Base-by-base conservation (phyloP, 2,888 invertebrate species). In the Heliconius cydno region DNA sequence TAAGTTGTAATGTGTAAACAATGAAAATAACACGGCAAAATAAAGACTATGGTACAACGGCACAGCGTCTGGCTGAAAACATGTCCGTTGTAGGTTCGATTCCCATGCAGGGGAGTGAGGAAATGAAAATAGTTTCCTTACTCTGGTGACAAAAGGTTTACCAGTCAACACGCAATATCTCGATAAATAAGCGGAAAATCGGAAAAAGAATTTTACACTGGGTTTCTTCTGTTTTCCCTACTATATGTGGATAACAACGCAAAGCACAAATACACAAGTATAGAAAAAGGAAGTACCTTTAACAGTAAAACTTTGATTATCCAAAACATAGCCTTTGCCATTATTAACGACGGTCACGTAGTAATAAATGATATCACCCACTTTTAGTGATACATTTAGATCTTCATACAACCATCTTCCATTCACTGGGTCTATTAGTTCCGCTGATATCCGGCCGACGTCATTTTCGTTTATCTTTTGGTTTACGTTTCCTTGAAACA, bases 401-500 rank as follows among this genome's bases (percentile, higher is more conserved):
- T 96, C 94, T 74, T 95, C 93, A 74, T 93, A 93, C 0, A 91
- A 87, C 96, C 96, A 97, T 38, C 89, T 88, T 1, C 95, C 95
- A 67, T 95, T 85, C 4, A 84, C 89, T 0, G 96, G 86, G 3
- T 83, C 77, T 1, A 86, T 86, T 0, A 96, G 88, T 80, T 96
- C 96, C 0, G 93, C 95, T 0, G 88, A 87, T 65, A 96, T 94
- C 3, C 94, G 89, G 0, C 97, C 97, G 0, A 92, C 90, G 76
- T 95, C 94, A 12, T 90, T 91, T 3, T 88, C 84, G 0, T 83
- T 87, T 80, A 97, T 96, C 0, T 87, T 86, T 41, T 93, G 91
- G 87, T 97, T 97, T 25, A 96, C 85, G 82, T 96, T 96, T 0
- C 96, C 96, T 90, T 97, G 96, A 87, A 97, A 97, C 0, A 94